Conservation (phyloP, 2,888 invertebrate species). For the Epinotia brunnichana region DNA sequence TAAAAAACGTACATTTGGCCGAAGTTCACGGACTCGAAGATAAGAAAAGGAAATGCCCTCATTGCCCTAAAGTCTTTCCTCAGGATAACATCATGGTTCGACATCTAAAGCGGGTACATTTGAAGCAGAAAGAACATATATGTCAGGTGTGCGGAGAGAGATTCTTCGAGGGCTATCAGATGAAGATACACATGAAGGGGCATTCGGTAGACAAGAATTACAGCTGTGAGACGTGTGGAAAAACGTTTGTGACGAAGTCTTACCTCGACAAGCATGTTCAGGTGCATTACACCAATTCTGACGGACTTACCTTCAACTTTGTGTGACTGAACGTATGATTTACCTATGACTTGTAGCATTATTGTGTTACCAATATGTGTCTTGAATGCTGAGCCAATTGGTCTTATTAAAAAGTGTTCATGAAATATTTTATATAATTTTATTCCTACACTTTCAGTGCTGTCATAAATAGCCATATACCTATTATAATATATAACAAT, state of each 20-base stretch:
- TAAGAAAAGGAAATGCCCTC: slow-evolving; percentile 29
- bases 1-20: slow-evolving; percentile 39
- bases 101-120: slow-evolving; percentile 69
- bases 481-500: too few species aligned
- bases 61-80: slow-evolving; percentile 54
- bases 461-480: background rate
- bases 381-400: background rate
- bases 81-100: slow-evolving; percentile 66
- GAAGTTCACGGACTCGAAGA: slow-evolving; percentile 38
- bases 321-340: background rate
- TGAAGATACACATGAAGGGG: slow-evolving; percentile 53
- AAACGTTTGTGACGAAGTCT: slow-evolving; percentile 48
- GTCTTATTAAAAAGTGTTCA: background rate
- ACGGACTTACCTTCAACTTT: background rate
- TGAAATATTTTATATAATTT: background rate
- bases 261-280: slow-evolving; percentile 27
- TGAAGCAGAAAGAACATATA: slow-evolving; percentile 44
- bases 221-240: slow-evolving; percentile 73
- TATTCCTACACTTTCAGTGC: background rate
- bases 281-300: background rate
- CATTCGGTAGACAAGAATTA: slow-evolving; percentile 64
- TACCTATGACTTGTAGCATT: background rate
- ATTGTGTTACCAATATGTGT: background rate
- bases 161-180: slow-evolving; percentile 34
- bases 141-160: slow-evolving; percentile 33